Percentiles rank a stretch among this genome's conserved stretches.
phyloP scores from a whole-genome alignment of 2,797 vertebrate genomes.

The Siniperca undulata region DNA sequence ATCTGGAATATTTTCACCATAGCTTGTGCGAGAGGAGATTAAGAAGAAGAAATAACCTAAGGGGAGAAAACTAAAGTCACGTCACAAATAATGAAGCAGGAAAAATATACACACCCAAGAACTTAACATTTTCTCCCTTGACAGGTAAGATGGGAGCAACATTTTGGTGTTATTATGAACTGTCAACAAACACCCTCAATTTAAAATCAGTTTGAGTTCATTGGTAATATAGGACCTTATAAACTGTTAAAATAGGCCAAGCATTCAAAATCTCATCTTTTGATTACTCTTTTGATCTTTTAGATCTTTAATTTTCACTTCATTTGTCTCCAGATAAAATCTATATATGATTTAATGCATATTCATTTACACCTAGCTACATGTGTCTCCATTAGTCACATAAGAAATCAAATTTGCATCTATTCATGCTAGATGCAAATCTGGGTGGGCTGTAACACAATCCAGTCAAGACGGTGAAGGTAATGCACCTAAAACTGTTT shows the following conservation, averaged over 20 bases:
- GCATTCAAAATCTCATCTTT: slow-evolving; percentile 3
- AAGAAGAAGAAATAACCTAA: slow-evolving; percentile 49
- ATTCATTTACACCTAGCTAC: slow-evolving; percentile 5
- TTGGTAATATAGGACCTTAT: not conserved
- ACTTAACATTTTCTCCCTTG: slow-evolving; percentile 30
- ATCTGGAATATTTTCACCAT: slow-evolving; percentile 5
- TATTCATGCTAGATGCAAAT: slow-evolving; percentile 21
- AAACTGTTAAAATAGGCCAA: not conserved
- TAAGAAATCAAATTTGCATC: slow-evolving; percentile 40
- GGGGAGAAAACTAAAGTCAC: slow-evolving; percentile 39
- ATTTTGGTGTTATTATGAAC: slow-evolving; percentile 28
- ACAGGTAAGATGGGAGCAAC: slow-evolving; percentile 34
- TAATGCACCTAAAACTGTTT: slow-evolving; percentile 4
- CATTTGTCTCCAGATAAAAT: slow-evolving; percentile 16
- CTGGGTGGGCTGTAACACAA: not conserved
- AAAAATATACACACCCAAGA: slow-evolving; percentile 41
- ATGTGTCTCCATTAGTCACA: slow-evolving; percentile 18
- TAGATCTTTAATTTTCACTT: not conserved
- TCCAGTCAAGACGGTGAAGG: not conserved
- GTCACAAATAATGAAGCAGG: slow-evolving; percentile 39
- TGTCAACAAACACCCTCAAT: slow-evolving; percentile 12
- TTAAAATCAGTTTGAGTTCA: not conserved
- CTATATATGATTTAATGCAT: slow-evolving; percentile 13
- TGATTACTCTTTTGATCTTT: slow-evolving; percentile 6
- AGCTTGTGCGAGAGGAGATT: slow-evolving; percentile 39